phyloP scores from a whole-genome alignment of 2,888 invertebrate genomes.

The Drosophila nr. fundita region DNA sequence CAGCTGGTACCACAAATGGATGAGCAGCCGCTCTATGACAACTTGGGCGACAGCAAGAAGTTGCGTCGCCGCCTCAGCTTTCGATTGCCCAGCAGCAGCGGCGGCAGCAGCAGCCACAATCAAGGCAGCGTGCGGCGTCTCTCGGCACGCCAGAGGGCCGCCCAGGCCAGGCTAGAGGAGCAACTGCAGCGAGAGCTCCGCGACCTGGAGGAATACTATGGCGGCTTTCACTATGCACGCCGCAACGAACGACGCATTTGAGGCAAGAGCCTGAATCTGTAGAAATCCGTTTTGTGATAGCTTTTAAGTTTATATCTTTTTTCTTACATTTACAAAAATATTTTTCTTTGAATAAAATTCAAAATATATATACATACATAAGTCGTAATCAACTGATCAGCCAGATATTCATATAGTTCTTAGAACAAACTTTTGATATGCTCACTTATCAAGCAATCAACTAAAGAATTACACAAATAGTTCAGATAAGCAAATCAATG shows the following conservation, averaged over 20 bases:
- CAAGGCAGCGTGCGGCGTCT: slow-evolving; percentile 36
- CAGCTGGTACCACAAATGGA: background rate
- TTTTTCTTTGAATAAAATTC: slow-evolving; percentile 66
- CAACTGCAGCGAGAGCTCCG: slow-evolving; percentile 64
- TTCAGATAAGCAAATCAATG: no score
- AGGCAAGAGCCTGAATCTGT: background rate
- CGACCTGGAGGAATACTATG: slow-evolving; percentile 74
- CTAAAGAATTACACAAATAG: no score
- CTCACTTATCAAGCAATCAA: background rate
- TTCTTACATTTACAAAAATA: slow-evolving; percentile 6
- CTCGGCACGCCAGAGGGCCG: slow-evolving; percentile 48
- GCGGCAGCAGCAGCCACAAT: slow-evolving; percentile 5
- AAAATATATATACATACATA: background rate
- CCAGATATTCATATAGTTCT: background rate
- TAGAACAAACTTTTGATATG: background rate
- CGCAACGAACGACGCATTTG: slow-evolving; percentile 63
- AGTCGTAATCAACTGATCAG: background rate
- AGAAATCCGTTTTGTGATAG: slow-evolving; percentile 58
- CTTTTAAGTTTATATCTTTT: slow-evolving; percentile 19
- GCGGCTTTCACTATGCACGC: slow-evolving; percentile 64
- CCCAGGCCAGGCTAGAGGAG: slow-evolving; percentile 48
- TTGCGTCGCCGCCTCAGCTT: slow-evolving; percentile 57
- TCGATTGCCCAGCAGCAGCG: slow-evolving; percentile 43
- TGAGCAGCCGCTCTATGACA: slow-evolving; percentile 41
- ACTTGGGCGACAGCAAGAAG: slow-evolving; percentile 30